Conservation (phyloP, 2,797 vertebrate species). For the Nyctibius grandis region DNA sequence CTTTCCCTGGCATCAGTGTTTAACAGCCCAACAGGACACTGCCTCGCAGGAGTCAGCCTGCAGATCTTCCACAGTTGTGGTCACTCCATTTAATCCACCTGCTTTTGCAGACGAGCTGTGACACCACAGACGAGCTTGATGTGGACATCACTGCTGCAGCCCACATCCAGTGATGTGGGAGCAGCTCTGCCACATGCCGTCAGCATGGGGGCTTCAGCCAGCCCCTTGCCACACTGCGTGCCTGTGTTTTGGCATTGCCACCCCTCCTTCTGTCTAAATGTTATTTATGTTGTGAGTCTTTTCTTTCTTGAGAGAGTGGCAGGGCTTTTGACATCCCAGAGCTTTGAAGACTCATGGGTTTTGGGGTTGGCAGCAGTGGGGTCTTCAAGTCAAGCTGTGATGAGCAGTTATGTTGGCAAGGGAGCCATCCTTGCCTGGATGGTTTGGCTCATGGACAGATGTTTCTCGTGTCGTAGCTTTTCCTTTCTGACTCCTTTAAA, state of each 20-base stretch:
- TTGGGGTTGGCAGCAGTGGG: neutral
- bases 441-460: neutral
- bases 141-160: neutral
- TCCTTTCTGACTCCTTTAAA: neutral
- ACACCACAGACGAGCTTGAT: neutral
- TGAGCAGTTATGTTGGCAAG: neutral
- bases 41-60: neutral
- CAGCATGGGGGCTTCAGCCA: neutral
- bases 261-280: neutral
- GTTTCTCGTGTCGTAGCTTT: neutral
- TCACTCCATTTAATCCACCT: neutral
- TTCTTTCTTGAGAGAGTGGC: neutral
- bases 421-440: neutral
- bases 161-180: rapidly evolving
- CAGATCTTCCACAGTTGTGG: neutral
- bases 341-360: neutral
- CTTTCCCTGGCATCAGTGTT: neutral
- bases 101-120: neutral
- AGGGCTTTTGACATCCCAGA: neutral
- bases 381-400: neutral
- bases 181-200: neutral
- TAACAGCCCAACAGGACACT: neutral
- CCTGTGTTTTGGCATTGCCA: neutral
- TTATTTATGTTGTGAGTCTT: neutral
- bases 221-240: neutral